phyloP scores from a whole-genome alignment of 2,888 invertebrate genomes.

The Linyphia triangularis region DNA sequence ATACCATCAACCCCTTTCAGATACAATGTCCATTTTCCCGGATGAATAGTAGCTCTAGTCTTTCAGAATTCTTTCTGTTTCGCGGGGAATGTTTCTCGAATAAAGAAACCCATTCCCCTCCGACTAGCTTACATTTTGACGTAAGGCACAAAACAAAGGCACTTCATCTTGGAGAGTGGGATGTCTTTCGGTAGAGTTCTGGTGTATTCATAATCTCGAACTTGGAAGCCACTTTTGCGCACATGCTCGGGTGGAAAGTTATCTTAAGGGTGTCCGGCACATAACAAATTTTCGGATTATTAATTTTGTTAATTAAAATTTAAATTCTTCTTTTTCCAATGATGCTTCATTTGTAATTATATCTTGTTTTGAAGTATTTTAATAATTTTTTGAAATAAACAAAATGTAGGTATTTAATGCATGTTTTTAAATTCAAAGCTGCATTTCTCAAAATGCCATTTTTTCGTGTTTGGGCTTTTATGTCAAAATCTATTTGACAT shows the following conservation, averaged over 20 bases:
- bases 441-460: too few relatives aligned
- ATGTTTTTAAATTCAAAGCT: too few relatives aligned
- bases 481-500: too few relatives aligned
- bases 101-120: neutral
- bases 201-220: neutral
- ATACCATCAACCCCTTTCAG: neutral
- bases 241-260: neutral
- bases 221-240: neutral
- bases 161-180: neutral
- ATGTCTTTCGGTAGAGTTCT: neutral
- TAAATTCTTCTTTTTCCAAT: too few relatives aligned
- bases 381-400: too few relatives aligned
- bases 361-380: too few relatives aligned
- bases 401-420: too few relatives aligned
- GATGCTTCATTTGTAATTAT: too few relatives aligned
- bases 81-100: neutral
- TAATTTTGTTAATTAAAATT: too few relatives aligned
- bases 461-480: too few relatives aligned
- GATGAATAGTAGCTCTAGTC: neutral
- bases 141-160: neutral
- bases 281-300: too few relatives aligned
- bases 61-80: neutral
- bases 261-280: too few relatives aligned
- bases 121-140: neutral
- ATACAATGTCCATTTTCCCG: neutral